phyloP scores from a whole-genome alignment of 2,113 vertebrate genomes.

The Peromyscus polionotus region DNA sequence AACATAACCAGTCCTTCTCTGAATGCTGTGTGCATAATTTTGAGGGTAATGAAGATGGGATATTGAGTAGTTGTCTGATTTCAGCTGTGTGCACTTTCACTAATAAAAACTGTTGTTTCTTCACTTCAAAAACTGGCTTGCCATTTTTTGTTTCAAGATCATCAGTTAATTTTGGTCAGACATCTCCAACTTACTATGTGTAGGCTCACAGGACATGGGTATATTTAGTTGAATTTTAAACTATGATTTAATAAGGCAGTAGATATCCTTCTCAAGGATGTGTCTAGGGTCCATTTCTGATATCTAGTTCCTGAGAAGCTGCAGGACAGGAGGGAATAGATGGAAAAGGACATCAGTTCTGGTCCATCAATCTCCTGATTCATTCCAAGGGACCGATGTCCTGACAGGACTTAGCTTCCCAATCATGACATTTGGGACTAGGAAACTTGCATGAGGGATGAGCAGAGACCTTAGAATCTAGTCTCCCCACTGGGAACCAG shows the following conservation, averaged over 20 bases:
- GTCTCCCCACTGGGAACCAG: background rate
- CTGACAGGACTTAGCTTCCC: background rate
- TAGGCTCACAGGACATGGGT: background rate
- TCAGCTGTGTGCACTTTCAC: background rate
- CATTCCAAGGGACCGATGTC: no score
- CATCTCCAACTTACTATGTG: background rate
- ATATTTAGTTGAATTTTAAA: background rate
- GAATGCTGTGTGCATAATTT: background rate
- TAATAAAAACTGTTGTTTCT: conserved; percentile 17
- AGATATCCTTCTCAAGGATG: no score
- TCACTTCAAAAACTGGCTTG: background rate
- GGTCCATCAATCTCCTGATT: background rate
- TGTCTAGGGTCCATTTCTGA: background rate
- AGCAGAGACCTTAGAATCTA: background rate
- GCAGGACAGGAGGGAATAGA: background rate
- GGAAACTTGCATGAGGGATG: no score
- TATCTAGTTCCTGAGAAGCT: background rate
- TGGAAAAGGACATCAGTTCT: background rate
- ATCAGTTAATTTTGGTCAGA: background rate
- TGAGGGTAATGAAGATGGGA: background rate
- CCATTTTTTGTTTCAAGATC: background rate
- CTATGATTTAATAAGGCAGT: background rate
- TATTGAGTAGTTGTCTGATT: background rate
- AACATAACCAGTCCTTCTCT: background rate
- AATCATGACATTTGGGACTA: background rate